Conservation (phyloP, 2,888 invertebrate species). For the Monoplex corrugatus region DNA sequence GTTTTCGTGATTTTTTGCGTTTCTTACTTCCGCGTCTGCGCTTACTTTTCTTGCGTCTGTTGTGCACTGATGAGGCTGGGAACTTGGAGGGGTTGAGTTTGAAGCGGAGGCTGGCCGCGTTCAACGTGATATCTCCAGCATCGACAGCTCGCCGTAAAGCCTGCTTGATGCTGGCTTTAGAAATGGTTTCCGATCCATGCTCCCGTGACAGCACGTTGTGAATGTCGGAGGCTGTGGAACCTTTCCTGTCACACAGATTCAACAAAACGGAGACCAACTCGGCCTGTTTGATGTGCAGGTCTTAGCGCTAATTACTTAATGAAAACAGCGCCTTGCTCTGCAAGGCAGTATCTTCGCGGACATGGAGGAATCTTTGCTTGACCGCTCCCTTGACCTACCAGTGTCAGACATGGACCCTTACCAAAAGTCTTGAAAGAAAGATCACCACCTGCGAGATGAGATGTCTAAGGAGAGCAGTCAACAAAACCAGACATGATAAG, state of each 20-base stretch:
- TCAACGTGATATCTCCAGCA: background rate
- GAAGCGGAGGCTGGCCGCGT: conserved; percentile 9
- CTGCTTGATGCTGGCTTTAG: background rate
- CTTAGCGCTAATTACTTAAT: no score
- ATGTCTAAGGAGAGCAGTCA: no score
- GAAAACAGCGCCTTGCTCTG: no score
- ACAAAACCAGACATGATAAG: no score
- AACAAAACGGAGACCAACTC: conserved; percentile 13
- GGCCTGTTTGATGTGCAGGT: conserved; percentile 15
- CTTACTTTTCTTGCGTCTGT: background rate
- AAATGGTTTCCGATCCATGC: background rate
- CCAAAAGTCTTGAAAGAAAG: no score
- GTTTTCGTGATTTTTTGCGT: no score
- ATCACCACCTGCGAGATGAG: no score
- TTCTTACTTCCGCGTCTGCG: background rate
- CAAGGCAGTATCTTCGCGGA: no score
- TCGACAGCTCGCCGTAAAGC: background rate
- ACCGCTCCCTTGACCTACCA: no score
- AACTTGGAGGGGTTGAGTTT: background rate
- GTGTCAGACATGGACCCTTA: no score
- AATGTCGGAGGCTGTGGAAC: background rate
- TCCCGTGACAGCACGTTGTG: background rate
- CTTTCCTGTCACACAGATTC: conserved; percentile 8
- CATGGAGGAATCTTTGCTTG: no score
- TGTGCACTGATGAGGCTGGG: background rate